Base-by-base conservation (phyloP, 2,888 invertebrate species). In the Luperina testacea region DNA sequence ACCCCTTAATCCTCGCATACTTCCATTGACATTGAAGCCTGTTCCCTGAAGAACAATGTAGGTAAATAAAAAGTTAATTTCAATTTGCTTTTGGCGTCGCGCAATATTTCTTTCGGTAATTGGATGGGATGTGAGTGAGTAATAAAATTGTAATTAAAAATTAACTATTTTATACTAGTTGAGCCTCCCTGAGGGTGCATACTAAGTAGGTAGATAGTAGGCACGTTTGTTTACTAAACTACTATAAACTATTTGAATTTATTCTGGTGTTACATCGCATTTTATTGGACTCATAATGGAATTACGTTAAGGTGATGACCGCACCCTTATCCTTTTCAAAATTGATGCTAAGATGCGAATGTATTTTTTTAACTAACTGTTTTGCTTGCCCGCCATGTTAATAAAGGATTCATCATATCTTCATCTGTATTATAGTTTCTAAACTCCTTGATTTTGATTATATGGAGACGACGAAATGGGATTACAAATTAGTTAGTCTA, bases 71-170 rank as follows among this genome's bases (percentile, higher is more conserved):
- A 76, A 73, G 65, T 90, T 89, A 88, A 90, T 90, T 92, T 92
- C 92, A 93, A 93, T 94, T 93, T 90, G 89, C 90, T 89, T 90
- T 90, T 86, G 88, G 89, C 84, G 88, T 76, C 87, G 87, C 91
- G 90, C 91, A 93, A 95, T 95, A 95, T 95, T 94, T 95, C 94
- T 95, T 95, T 93, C 86, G 88, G 93, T 96, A 97, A 96, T 96
- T 96, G 95, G 95, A 95, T 95, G 94, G 96, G 96, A 95, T 93
- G 95, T 92, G 93, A 90, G 91, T 91, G 90, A 90, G 95, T 97
- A 95, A 95, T 96, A 96, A 96, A 96, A 96, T 92, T 94, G 95
- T 96, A 96, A 96, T 97, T 97, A 96, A 96, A 96, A 96, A 96
- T 96, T 96, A 96, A 96, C 95, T 94, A 96, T 95, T 94, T 95